Evolutionary conservation across 2,797 vertebrate species (phyloP).

Genomic region (Uromys caudimaculatus): DNA sequence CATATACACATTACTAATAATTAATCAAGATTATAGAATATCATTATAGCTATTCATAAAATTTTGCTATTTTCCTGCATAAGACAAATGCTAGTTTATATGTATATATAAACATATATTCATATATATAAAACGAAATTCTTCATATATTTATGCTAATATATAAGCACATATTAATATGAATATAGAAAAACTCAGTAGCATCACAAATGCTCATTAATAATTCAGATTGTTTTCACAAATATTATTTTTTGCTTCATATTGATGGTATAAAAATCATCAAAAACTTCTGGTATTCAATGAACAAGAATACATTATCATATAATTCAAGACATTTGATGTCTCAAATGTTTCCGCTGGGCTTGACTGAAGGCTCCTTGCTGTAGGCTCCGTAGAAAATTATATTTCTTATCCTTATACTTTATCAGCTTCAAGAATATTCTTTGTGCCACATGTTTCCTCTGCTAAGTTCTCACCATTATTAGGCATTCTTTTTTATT

Average conservation of each 20-base stretch:
- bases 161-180: not conserved
- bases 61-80: not conserved
- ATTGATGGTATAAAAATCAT: not conserved
- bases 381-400: not conserved
- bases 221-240: not conserved
- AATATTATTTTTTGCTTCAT: not conserved
- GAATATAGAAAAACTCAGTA: not conserved
- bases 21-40: not conserved
- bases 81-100: not conserved
- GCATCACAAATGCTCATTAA: not conserved
- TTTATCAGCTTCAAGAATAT: not conserved
- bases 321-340: not conserved
- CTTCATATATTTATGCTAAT: not conserved
- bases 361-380: not conserved
- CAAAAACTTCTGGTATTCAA: not conserved
- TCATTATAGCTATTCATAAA: not conserved
- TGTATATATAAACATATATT: not conserved
- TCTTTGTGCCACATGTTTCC: not conserved
- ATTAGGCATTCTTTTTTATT: not conserved
- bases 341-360: not conserved
- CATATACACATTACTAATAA: not conserved
- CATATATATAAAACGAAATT: not conserved
- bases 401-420: accelerated
- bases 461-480: not conserved
- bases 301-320: not conserved